Conservation (phyloP, 92 coral and sea anemone genomes). For the Anthopleura xanthogrammica region DNA sequence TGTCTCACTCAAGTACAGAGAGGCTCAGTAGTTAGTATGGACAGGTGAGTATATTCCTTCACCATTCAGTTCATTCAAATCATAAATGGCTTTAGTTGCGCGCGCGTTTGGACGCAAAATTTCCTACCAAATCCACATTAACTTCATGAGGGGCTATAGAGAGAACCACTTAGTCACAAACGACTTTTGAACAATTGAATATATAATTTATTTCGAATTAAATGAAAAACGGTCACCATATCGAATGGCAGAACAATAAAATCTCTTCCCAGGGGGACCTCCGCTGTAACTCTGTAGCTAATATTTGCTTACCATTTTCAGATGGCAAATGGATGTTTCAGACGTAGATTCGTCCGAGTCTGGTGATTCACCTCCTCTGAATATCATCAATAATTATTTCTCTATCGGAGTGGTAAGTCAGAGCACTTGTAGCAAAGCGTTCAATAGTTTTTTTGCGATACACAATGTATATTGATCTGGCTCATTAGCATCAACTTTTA, state of each 20-base stretch:
- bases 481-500: too few relatives aligned
- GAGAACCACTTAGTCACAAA: too few relatives aligned
- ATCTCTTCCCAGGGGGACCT: not conserved
- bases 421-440: too few relatives aligned
- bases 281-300: not conserved
- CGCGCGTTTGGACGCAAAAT: too few relatives aligned
- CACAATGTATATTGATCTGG: too few relatives aligned
- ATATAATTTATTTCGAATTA: too few relatives aligned
- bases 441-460: too few relatives aligned
- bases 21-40: slow-evolving; percentile 88
- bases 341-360: slow-evolving; percentile 53
- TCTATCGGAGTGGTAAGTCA: slow-evolving; percentile 94
- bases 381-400: slow-evolving; percentile 95
- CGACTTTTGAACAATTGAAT: too few relatives aligned
- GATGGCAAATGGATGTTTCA: slow-evolving; percentile 73
- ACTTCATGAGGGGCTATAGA: too few relatives aligned
- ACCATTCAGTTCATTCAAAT: not conserved
- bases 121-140: not conserved
- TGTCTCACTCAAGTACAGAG: slow-evolving; percentile 71
- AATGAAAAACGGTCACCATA: too few relatives aligned
- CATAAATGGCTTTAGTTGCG: too few relatives aligned
- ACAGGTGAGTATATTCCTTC: slow-evolving; percentile 59
- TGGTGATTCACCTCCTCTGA: slow-evolving; percentile 85
- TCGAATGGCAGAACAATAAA: too few relatives aligned
- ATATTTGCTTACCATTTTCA: slow-evolving; percentile 12